Evolutionary conservation across 1,140 invertebrate genomes (phyloP).

Genomic region (Oscheius sp.): DNA sequence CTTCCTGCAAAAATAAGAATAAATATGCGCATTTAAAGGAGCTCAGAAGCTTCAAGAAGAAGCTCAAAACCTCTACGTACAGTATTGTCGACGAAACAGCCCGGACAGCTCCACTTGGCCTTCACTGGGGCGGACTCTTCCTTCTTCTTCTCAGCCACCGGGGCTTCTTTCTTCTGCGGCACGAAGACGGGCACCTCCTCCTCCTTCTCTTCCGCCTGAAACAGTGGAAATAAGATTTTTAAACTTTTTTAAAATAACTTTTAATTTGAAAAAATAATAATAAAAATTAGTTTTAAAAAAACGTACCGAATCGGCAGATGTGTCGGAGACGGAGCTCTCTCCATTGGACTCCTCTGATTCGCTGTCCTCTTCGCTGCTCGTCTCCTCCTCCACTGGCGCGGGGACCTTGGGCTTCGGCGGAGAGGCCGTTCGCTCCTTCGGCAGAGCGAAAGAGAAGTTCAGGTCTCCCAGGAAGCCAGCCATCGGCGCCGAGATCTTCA

Average conservation of each 20-base stretch:
- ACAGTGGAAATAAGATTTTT: neutral
- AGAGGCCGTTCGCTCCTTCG: neutral
- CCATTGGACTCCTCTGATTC: neutral
- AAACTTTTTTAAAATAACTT: neutral
- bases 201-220: neutral
- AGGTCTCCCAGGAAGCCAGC: constrained; percentile 3
- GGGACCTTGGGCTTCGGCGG: neutral
- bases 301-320: too few species aligned
- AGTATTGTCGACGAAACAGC: neutral
- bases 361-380: neutral
- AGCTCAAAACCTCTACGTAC: neutral
- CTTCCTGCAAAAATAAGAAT: neutral
- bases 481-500: neutral
- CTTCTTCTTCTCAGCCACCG: too few species aligned
- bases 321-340: too few species aligned
- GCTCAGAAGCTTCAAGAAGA: neutral
- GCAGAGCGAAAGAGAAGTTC: neutral
- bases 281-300: too few species aligned
- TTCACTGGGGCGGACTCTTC: neutral
- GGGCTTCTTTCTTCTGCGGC: neutral
- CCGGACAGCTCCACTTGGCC: neutral
- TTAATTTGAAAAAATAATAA: too few species aligned
- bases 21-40: neutral
- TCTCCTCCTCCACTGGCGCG: neutral
- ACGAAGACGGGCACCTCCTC: neutral